Evolutionary conservation across 2,888 invertebrate genomes (phyloP), one percentile per base, ranked within the genome.

Genomic region (Andricus curvator): DNA sequence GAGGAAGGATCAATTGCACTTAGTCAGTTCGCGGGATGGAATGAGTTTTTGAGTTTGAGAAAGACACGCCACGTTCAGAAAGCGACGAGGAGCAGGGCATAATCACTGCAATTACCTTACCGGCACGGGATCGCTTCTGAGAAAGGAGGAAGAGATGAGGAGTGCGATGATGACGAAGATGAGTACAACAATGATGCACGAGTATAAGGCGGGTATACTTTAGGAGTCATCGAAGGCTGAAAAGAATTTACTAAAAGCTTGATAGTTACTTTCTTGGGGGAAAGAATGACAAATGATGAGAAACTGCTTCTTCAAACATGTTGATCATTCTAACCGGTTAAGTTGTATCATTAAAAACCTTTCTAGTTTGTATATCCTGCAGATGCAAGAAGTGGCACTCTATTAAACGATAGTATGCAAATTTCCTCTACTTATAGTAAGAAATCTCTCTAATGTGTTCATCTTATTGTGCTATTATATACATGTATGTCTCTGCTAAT

Each of bases 101-200:
- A 90, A 91, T 90, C 89, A 89, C 90, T 90, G 88, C 91, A 90
- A 91, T 91, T 91, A 90, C 89, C 87, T 87, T 87, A 88, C 90
- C 88, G 88, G 88, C 88, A 87, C 88, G 87, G 87, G 83, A 84
- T 88, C 88, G 86, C 85, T 89, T 88, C 87, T 85, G 85, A 85
- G 88, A 88, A 88, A 85, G 37, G 84, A 87, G 83, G 83, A 85
- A 86, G 85, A 83, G 84, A 81, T 79, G 78, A 81, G 77, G 67
- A 78, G 77, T 80, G 67, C 44, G 81, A 78, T 70, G 81, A 82
- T 79, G 80, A 83, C 81, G 81, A 78, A 81, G 79, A 68, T 15
- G 81, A 81, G 81, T 78, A 80, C 83, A 74, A 74, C 74, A 74
- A 74, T 74, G 74, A 56, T 74, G 51, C 51, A 13, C 25, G 51